Base-by-base conservation (phyloP, 2,888 invertebrate species). In the Scotopteryx bipunctaria region DNA sequence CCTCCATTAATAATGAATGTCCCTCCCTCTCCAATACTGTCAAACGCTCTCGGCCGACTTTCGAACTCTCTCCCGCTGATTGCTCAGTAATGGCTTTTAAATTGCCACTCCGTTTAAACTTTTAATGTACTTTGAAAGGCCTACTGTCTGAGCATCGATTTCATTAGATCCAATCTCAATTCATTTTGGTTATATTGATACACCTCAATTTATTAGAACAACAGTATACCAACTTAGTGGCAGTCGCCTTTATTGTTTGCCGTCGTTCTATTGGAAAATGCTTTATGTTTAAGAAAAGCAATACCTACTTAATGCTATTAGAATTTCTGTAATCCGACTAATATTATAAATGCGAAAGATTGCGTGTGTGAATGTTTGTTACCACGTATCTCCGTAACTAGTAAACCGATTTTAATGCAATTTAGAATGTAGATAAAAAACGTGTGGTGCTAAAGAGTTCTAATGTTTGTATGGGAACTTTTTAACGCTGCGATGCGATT, bases 61-160 rank as follows among this genome's bases (percentile, higher is more conserved):
- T 76, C 68, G 50, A 55, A 54, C 51, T 46, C 55, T 58, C 66
- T 65, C 64, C 40, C 60, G 64, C 61, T 74, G 77, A 82, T 81
- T 81, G 78, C 71, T 63, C 54, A 58, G 63, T 81, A 84, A 85
- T 83, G 77, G 76, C 64, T 76, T 83, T 82, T 80, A 80, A 83
- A 86, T 80, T 82, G 79, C 72, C 66, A 56, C 67, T 62, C 66
- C 66, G 63, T 71, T 66, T 68, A 69, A 47, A 48, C 33, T 69
- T 53, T 32, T 35, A 43, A 25, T 42, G 14, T 68, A 65, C 53
- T 68, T 69, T 69, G 67, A 78, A 77, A 77, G 75, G 61, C 65
- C 60, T 59, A 59, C 50, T 60, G 60, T 53, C 61, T 65, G 58
- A 63, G 64, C 58, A 63, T 67, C 59, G 49, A 43, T 50, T 17